phyloP scores from a whole-genome alignment of 2,113 vertebrate species.

The Equus quagga region DNA sequence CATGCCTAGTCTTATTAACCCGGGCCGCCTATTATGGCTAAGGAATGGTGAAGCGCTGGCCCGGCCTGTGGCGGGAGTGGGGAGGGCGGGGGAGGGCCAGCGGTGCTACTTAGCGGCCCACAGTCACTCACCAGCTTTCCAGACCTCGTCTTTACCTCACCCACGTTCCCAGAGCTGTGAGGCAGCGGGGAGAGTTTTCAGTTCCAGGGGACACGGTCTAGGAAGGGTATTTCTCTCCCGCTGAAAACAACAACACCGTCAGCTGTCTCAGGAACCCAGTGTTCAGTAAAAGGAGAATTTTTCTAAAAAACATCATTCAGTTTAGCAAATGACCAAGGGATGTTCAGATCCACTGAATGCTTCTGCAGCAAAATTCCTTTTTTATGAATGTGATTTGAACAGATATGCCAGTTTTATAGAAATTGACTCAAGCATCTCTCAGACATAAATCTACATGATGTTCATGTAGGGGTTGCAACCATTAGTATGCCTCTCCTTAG shows the following conservation, averaged over 20 bases:
- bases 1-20: conserved; percentile 1
- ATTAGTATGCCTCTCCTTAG: not conserved
- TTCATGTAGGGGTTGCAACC: not conserved
- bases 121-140: not conserved
- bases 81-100: accelerated
- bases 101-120: not conserved
- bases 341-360: not conserved
- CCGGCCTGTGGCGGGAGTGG: accelerated
- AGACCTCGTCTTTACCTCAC: not conserved
- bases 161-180: not conserved
- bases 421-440: not conserved
- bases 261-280: not conserved
- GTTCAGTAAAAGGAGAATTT: not conserved
- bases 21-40: not conserved
- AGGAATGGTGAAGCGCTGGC: not conserved
- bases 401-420: not conserved
- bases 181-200: not conserved
- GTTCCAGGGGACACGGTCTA: not conserved
- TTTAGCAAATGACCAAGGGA: not conserved
- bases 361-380: not conserved
- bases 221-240: not conserved
- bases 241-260: not conserved
- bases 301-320: not conserved
- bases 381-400: not conserved
- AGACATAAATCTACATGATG: not conserved